Evolutionary conservation across 2,797 vertebrate species (phyloP), one percentile per base, ranked within the genome.

Genomic region (Helarctos malayanus): DNA sequence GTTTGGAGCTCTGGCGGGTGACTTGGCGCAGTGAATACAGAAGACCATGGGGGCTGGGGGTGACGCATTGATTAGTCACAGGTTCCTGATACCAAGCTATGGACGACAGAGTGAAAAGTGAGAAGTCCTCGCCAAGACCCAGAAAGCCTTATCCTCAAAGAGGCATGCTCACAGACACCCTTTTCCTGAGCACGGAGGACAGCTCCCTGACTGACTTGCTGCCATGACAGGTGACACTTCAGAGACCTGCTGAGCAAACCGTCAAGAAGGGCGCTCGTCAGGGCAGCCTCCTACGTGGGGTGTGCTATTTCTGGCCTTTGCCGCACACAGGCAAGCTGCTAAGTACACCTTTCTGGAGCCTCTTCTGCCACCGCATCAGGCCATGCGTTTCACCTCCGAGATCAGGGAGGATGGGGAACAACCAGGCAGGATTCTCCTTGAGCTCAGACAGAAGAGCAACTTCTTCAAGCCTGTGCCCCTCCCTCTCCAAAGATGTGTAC

Each of bases 171-270:
- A 15, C 2, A 14, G 54, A 81, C 91, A 71, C 47, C n/a, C 80
- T 57, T 65, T 19, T 54, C 69, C 89, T 79, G 95, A 94, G 32
- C 65, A 32, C 82, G 83, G 49, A 95, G 96, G 90, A 47, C 54
- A 95, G 92, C 75, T 85, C 56, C 79, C 57, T 96, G 97, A 96
- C 96, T 88, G 80, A 97, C 71, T 89, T 47, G 35, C 96, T 89
- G 80, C 83, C 96, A 73, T 82, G 56, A 82, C 54, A 88, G 1
- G 23, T 52, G 95, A 90, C 56, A 65, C 90, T 84, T 85, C 79
- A 14, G 57, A 38, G 75, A 75, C 92, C 52, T 76, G 85, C 94
- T n/a, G 89, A 65, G 47, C 49, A 32, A 41, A 52, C 38, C 89
- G 12, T 79, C 68, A 65, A 75, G 84, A 96, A 96, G 95, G 68